Evolutionary conservation across 2,888 invertebrate species (phyloP), one percentile per base, ranked within the genome.

Genomic region (Ceramica pisi): DNA sequence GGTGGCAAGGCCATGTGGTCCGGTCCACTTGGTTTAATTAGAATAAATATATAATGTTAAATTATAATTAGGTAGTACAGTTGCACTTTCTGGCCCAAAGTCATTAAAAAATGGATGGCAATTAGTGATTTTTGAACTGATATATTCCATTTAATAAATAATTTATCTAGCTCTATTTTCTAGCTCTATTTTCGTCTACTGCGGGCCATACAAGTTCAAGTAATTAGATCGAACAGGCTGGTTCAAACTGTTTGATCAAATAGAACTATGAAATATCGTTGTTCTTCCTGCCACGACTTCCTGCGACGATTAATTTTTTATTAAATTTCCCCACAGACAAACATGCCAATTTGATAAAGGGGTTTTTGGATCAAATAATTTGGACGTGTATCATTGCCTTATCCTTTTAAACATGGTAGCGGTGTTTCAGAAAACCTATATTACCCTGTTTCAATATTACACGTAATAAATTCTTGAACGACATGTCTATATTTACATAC

Each of bases 1-100:
- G 38, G 41, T 41, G 41, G 63, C 83, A 79, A 73, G 73, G 80
- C 68, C 83, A 80, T 79, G 68, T 82, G 68, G 35, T 44, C 6
- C 26, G 38, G 51, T 14, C 19, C 16, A 59, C 16, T 19, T 23
- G 38, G 46, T 60, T 44, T 35, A 67, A 56, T 48, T 48, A 46
- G 23, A 14, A n/a, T 48, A 23, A 21, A 50, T 64, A 46, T n/a
- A n/a, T n/a, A 26, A 44, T 26, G 9, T n/a, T 2, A 1, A 19
- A 38, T 19, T 35, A 6, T 62, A 21, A 63, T 51, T 23, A 51
- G 21, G 3, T 48, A 31, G 31, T 31, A 31, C 21, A 50, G 10
- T 46, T n/a, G n/a, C 26, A 26, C 26, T 31, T 31, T 0, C 31
- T 6, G 46, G 9, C 9, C 46, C 2, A 46, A 31, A 31, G 6